Evolutionary conservation across 1,140 invertebrate species (phyloP).

Genomic region (Procambarus virginalis): DNA sequence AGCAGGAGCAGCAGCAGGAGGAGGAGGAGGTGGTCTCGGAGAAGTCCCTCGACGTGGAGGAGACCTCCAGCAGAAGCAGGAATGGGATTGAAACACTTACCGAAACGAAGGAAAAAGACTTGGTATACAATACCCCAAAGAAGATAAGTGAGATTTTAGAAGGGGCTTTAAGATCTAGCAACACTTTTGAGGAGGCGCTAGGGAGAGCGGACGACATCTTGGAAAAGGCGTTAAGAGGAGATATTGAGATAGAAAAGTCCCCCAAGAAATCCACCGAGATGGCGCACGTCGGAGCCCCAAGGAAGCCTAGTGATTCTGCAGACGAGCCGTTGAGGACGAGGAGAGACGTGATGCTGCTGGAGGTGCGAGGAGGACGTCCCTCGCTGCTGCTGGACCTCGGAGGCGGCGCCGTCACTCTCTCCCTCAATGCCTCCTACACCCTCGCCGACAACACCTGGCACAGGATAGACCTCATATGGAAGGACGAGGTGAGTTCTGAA

Average conservation of each 20-base stretch:
- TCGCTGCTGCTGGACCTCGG: constrained; percentile 53
- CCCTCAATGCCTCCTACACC: constrained; percentile 50
- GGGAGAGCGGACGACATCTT: background rate
- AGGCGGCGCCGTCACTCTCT: constrained; percentile 38
- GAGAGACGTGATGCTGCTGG: constrained; percentile 37
- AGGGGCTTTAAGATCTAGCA: background rate
- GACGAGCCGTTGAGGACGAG: background rate
- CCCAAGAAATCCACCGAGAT: background rate
- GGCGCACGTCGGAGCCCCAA: too few relatives aligned
- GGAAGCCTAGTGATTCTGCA: background rate
- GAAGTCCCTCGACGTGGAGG: too few relatives aligned
- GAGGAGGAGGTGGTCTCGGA: too few relatives aligned
- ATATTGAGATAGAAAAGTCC: too few relatives aligned
- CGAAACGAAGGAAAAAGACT: background rate
- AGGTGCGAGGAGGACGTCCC: constrained; percentile 33
- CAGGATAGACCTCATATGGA: constrained; percentile 63
- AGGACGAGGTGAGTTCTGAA: constrained; percentile 31
- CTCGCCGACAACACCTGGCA: constrained; percentile 55
- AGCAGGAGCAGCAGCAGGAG: too few relatives aligned
- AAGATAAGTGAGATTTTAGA: background rate
- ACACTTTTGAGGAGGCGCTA: background rate
- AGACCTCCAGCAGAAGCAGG: background rate
- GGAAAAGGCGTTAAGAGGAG: background rate
- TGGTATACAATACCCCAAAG: too few relatives aligned
- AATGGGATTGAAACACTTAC: background rate